Evolutionary conservation across 2,113 vertebrate species (phyloP), one percentile per base, ranked within the genome.

Genomic region (Gyps fulvus): DNA sequence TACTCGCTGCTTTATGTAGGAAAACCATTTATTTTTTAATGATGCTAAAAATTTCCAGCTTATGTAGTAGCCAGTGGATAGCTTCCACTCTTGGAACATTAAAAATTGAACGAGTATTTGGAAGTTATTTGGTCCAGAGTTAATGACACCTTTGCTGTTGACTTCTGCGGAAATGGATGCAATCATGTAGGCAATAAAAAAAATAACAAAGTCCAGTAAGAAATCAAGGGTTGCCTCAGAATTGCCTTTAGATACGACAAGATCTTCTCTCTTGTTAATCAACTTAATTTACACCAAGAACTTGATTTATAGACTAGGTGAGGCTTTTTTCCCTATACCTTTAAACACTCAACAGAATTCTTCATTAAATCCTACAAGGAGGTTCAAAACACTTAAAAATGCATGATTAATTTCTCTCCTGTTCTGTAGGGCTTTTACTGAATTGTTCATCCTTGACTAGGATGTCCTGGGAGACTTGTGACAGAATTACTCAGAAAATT

Each of bases 391-490:
- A 89, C 89, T 96, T 82, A 72, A 89, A 97, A 95, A 95, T 95
- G 93, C 91, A 89, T 96, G 91, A 93, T 95, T 95, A 96, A 91
- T 97, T 95, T 95, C 92, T 91, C 66, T 79, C 34, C 93, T 74
- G 81, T 89, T 95, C 91, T 96, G 87, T 58, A 89, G 95, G 96
- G 94, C 92, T 93, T 89, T 95, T 52, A 67, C 89, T 69, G 91
- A 74, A 94, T 89, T 95, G 94, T 93, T 97, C 94, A 95, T 91
- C 91, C 95, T 95, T 89, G 89, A 87, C 96, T 94, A 31, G 94
- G 87, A 19, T 71, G 77, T 96, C 93, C 96, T 94, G 92, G 59
- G 95, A 96, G 96, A 63, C 84, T 93, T 95, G 95, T 88, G 94
- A 89, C 96, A 91, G 91, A 95, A 84, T 92, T 92, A 58, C 83